Conservation (phyloP, 2,888 invertebrate species). For the Scaeva pyrastri region DNA sequence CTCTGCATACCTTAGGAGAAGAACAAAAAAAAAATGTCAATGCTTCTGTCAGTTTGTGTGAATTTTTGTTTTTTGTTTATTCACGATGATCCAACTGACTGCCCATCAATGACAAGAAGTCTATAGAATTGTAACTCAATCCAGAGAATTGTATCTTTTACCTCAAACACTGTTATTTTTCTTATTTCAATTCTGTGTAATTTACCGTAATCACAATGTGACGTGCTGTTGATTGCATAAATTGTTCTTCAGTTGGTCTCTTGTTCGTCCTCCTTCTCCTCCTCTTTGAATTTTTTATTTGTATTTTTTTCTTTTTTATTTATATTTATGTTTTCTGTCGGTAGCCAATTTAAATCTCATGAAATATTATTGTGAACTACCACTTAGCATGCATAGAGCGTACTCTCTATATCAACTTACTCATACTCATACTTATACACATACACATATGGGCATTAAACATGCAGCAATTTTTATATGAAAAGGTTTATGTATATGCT, state of each 20-base stretch:
- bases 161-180: conserved; percentile 50
- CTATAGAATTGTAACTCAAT: conserved; percentile 13
- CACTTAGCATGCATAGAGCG: conserved; percentile 41
- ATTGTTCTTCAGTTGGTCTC: conserved; percentile 20
- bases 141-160: conserved; percentile 12
- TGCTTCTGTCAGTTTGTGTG: background rate
- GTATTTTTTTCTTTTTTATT: background rate
- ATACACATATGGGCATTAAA: conserved; percentile 18
- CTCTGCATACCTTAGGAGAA: too few species aligned
- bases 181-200: conserved; percentile 37
- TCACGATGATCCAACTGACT: conserved; percentile 22
- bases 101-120: conserved; percentile 10
- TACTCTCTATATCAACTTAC: too few species aligned
- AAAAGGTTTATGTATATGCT: background rate
- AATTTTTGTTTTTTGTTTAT: background rate
- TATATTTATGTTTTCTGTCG: background rate
- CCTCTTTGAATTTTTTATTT: background rate
- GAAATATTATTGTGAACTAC: conserved; percentile 40
- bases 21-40: background rate
- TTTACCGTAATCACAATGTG: conserved; percentile 59
- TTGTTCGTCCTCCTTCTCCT: conserved; percentile 1
- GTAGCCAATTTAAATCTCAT: conserved; percentile 40
- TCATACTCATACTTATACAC: too few species aligned
- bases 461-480: conserved; percentile 20
- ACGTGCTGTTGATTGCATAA: conserved; percentile 51